phyloP scores from a whole-genome alignment of 2,797 vertebrate genomes.

The Cercopithecus hamlyni region DNA sequence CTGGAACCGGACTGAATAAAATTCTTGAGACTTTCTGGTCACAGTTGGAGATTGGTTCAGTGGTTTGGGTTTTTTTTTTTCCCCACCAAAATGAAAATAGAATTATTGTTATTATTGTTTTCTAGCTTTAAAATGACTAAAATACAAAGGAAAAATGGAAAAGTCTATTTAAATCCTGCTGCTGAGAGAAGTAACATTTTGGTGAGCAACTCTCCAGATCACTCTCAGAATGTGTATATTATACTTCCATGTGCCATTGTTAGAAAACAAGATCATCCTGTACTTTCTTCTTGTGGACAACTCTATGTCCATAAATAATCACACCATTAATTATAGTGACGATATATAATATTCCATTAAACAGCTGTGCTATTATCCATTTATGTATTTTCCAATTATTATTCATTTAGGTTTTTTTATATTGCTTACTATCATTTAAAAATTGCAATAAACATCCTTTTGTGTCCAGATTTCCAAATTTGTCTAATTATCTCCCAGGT shows the following conservation, averaged over 20 bases:
- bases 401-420: background rate
- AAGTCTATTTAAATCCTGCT: background rate
- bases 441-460: background rate
- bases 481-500: background rate
- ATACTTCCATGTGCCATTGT: background rate
- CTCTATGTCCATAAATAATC: background rate
- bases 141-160: conserved; percentile 11
- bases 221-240: background rate
- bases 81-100: background rate
- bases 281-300: background rate
- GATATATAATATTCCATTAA: background rate
- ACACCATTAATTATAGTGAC: background rate
- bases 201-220: background rate
- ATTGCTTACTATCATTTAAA: conserved; percentile 27
- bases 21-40: background rate
- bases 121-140: background rate
- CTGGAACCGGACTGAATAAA: background rate
- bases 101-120: background rate
- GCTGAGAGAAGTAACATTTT: background rate
- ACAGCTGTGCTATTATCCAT: background rate
- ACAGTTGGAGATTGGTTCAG: background rate
- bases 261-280: background rate
- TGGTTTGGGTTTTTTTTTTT: background rate
- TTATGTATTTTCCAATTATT: background rate
- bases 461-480: background rate